Conservation (phyloP, 23 tunicate genomes). For the Ciona savignyi region DNA sequence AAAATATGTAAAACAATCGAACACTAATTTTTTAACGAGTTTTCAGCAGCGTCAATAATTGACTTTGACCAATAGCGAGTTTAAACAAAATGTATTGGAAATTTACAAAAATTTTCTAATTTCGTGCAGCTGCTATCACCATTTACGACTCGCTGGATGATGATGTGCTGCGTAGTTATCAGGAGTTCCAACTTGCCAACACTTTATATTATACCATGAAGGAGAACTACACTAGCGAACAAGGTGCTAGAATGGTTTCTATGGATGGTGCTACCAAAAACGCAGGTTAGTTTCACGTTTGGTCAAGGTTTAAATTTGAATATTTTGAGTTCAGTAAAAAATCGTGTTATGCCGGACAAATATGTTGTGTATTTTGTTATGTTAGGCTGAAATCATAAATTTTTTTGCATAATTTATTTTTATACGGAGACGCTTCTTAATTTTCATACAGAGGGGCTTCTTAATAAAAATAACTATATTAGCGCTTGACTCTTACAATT, state of each 20-base stretch:
- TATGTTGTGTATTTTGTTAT: too few relatives aligned
- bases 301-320: too few relatives aligned
- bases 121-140: slow-evolving; percentile 41
- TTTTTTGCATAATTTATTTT: too few relatives aligned
- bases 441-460: too few relatives aligned
- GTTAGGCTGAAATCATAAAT: too few relatives aligned
- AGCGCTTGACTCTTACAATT: too few relatives aligned
- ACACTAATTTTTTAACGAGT: neutral
- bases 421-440: too few relatives aligned
- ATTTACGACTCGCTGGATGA: slow-evolving; percentile 93
- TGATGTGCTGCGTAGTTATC: slow-evolving; percentile 70
- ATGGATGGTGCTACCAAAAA: slow-evolving; percentile 99
- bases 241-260: slow-evolving; percentile 98
- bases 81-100: neutral
- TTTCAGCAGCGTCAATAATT: too few relatives aligned
- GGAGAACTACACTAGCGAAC: slow-evolving; percentile 97
- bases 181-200: slow-evolving; percentile 91
- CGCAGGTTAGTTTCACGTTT: slow-evolving; percentile 81
- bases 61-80: too few relatives aligned
- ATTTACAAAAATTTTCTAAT: neutral
- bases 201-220: slow-evolving; percentile 87
- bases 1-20: neutral
- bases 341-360: too few relatives aligned
- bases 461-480: too few relatives aligned
- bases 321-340: too few relatives aligned